A percentile compares a stretch with the other conserved stretches of the same genome.
These are phyloP conservation scores for Pyralis farinalis DNA, from an alignment of 2,888 invertebrate genomes.

Conservation along the genomic window DNA sequence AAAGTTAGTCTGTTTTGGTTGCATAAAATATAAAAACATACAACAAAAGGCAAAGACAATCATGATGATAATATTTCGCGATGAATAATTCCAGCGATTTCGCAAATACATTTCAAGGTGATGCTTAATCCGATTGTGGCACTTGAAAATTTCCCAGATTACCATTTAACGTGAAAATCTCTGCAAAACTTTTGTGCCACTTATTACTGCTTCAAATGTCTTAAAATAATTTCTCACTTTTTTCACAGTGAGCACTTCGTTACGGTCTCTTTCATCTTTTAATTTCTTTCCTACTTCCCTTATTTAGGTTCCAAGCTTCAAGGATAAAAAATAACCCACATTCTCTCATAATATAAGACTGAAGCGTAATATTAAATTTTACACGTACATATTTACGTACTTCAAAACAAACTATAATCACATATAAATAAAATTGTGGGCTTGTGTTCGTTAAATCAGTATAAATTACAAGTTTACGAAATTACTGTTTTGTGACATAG, in stretches of 20 bases:
- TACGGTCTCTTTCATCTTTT: slow-evolving; percentile 61
- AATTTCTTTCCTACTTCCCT: slow-evolving; percentile 53
- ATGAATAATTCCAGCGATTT: slow-evolving; percentile 42
- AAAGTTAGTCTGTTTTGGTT: too few species aligned
- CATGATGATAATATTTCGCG: slow-evolving; percentile 40
- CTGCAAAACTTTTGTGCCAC: slow-evolving; percentile 50
- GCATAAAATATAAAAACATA: not conserved
- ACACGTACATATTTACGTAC: too few species aligned
- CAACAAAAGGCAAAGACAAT: slow-evolving; percentile 15
- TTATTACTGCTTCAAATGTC: slow-evolving; percentile 58
- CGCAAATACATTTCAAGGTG: slow-evolving; percentile 46
- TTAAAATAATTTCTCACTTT: slow-evolving; percentile 63
- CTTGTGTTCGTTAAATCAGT: too few species aligned
- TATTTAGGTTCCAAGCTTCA: slow-evolving; percentile 17
- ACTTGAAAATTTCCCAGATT: slow-evolving; percentile 53
- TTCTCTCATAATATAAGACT: too few species aligned
- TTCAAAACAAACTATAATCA: too few species aligned
- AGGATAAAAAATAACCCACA: too few species aligned
- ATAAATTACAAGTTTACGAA: too few species aligned
- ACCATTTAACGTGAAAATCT: slow-evolving; percentile 59
- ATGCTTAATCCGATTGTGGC: slow-evolving; percentile 54
- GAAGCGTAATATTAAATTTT: too few species aligned
- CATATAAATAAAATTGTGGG: too few species aligned
- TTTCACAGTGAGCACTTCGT: slow-evolving; percentile 50
- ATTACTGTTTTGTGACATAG: too few species aligned